Evolutionary conservation across 2,797 vertebrate species (phyloP).

Genomic region (Halcyon smyrnensis): DNA sequence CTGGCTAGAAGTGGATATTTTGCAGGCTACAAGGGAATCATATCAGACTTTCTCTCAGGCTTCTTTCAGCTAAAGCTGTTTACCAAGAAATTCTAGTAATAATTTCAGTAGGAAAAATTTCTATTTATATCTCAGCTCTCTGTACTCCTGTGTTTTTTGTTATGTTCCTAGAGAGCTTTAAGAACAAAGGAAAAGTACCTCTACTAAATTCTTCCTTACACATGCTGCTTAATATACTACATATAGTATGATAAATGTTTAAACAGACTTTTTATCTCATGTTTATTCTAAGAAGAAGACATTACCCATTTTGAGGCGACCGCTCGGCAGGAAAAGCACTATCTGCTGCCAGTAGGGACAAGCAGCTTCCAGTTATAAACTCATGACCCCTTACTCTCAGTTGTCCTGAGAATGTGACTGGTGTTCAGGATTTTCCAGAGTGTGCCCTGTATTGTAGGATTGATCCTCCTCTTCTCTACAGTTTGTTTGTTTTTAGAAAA

Average conservation of each 20-base stretch:
- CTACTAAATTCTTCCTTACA: background rate
- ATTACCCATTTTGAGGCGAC: background rate
- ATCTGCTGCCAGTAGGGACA: background rate
- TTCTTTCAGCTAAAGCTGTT: conserved; percentile 26
- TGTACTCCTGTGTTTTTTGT: background rate
- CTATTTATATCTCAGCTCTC: conserved; percentile 28
- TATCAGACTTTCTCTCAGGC: conserved; percentile 9
- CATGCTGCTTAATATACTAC: background rate
- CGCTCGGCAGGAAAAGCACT: background rate
- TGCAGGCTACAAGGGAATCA: background rate
- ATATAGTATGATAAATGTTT: background rate
- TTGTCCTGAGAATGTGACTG: background rate
- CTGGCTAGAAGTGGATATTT: background rate
- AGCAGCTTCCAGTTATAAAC: background rate
- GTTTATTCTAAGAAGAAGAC: background rate
- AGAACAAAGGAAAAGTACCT: background rate
- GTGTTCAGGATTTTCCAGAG: background rate
- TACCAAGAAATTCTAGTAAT: conserved; percentile 41
- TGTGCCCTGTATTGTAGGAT: background rate
- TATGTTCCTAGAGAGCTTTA: conserved; percentile 45
- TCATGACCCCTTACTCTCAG: background rate
- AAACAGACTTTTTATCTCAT: background rate
- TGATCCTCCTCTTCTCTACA: background rate
- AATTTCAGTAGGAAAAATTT: conserved; percentile 11
- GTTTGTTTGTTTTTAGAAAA: background rate